Evolutionary conservation across 2,113 vertebrate genomes (phyloP).

Genomic region (Onychostruthus taczanowskii): DNA sequence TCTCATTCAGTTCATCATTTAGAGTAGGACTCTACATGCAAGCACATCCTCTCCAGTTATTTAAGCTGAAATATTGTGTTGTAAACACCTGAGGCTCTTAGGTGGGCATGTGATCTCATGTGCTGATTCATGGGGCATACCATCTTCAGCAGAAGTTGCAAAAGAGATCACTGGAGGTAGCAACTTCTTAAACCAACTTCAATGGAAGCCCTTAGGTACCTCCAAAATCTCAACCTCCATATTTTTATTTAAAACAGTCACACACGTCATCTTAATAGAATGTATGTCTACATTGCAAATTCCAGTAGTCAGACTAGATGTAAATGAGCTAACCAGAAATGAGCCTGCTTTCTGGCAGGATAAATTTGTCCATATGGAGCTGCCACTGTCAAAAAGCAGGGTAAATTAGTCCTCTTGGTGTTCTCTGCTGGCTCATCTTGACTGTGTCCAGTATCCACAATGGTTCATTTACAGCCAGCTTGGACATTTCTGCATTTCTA

Average conservation of each 20-base stretch:
- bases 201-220: background rate
- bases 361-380: conserved; percentile 7
- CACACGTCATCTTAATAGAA: background rate
- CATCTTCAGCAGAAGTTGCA: background rate
- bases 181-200: background rate
- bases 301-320: background rate
- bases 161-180: background rate
- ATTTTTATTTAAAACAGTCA: background rate
- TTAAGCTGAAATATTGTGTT: background rate
- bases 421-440: conserved; percentile 14
- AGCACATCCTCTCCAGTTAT: background rate
- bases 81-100: background rate
- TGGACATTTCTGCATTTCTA: background rate
- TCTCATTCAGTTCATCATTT: background rate
- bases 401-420: background rate
- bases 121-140: background rate
- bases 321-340: conserved; percentile 23
- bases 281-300: background rate
- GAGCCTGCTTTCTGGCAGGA: background rate
- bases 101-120: rapidly evolving
- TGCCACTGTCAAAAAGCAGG: conserved; percentile 19
- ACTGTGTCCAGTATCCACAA: background rate
- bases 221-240: background rate
- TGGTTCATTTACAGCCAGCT: background rate
- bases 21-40: background rate